A percentile compares a stretch with the other conserved stretches of the same genome.
These are phyloP conservation scores for Nomada lathburiana DNA, from an alignment of 2,888 invertebrate genomes.

Conservation along the genomic window DNA sequence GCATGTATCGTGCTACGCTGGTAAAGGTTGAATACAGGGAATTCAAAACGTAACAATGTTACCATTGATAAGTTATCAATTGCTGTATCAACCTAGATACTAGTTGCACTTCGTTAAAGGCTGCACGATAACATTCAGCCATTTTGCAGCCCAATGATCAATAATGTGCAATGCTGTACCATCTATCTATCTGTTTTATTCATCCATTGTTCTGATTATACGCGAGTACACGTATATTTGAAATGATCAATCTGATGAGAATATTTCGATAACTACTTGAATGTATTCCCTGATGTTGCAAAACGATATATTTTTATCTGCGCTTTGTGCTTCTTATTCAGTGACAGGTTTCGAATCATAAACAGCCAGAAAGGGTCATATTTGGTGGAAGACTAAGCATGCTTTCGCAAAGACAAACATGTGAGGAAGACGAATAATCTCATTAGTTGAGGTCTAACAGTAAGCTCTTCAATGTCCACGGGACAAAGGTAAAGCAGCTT, in stretches of 20 bases:
- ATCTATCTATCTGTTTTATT: background rate
- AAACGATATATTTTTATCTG: background rate
- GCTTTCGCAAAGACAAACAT: constrained; percentile 5
- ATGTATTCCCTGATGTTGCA: background rate
- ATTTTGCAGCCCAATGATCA: constrained; percentile 18
- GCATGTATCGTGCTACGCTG: background rate
- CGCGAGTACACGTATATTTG: background rate
- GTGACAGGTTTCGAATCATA: background rate
- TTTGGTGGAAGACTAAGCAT: constrained; percentile 17
- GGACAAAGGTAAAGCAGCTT: constrained; percentile 22
- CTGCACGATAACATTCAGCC: constrained; percentile 2
- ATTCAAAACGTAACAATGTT: constrained; percentile 18
- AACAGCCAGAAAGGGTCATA: background rate
- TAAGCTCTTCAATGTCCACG: constrained; percentile 13
- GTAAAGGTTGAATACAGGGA: background rate
- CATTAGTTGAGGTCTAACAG: constrained; percentile 27
- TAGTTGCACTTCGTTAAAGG: constrained; percentile 32
- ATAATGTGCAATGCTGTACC: background rate
- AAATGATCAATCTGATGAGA: constrained; percentile 10
- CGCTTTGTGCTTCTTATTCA: background rate
- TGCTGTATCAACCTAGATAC: constrained; percentile 13
- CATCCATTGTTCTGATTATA: background rate
- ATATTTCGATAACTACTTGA: too few species aligned
- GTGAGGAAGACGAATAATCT: constrained; percentile 30
- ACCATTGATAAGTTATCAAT: constrained; percentile 33